phyloP scores from a whole-genome alignment of 1,140 invertebrate species.

The Aphaenogaster ashmeadi region DNA sequence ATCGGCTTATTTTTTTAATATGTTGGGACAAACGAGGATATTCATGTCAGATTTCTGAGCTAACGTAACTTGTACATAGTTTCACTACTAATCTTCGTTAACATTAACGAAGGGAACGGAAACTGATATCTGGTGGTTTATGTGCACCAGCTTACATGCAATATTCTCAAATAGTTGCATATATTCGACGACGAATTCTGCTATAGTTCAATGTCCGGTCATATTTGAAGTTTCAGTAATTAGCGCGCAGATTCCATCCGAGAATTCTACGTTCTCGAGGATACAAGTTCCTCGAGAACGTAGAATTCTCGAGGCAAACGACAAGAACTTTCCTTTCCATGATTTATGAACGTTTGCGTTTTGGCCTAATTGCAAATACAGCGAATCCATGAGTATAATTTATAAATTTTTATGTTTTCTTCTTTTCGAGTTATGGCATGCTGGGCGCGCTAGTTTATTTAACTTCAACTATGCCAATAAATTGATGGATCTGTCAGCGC shows the following conservation, averaged over 20 bases:
- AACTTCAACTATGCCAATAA: constrained; percentile 19
- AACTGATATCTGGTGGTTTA: constrained; percentile 35
- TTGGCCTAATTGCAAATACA: background rate
- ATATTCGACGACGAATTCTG: constrained; percentile 37
- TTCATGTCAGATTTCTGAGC: constrained; percentile 3
- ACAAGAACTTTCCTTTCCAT: constrained; percentile 19
- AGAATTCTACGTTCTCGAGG: too few species aligned
- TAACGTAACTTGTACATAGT: constrained; percentile 15
- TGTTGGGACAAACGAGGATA: background rate
- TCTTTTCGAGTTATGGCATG: background rate
- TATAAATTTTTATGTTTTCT: constrained; percentile 11
- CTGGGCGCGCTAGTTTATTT: background rate
- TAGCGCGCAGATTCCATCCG: background rate
- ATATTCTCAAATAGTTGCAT: constrained; percentile 50
- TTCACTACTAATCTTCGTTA: constrained; percentile 46
- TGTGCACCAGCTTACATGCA: constrained; percentile 11
- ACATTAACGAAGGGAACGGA: constrained; percentile 9
- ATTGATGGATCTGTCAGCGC: constrained; percentile 6
- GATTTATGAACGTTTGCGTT: constrained; percentile 12
- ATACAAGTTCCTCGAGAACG: constrained; percentile 1
- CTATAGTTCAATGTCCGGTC: constrained; percentile 36
- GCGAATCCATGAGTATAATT: background rate
- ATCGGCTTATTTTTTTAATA: background rate
- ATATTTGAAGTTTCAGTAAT: constrained; percentile 54
- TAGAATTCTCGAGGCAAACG: constrained; percentile 19